Evolutionary conservation across 37 sponge, comb jelly and placozoan species (phyloP), one percentile per base, ranked within the genome.

Genomic region (Dysidea cf. avara): DNA sequence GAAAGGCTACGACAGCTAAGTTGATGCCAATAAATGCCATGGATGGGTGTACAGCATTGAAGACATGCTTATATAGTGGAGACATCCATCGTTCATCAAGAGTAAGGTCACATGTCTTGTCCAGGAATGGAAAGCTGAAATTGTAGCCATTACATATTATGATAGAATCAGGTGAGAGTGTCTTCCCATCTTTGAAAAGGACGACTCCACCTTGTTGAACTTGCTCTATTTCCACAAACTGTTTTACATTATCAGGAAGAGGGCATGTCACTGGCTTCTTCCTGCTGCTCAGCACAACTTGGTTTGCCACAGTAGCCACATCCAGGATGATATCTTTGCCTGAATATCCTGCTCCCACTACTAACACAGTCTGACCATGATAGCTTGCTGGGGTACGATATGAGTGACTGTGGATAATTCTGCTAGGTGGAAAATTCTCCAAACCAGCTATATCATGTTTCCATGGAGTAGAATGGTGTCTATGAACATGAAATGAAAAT

Each of bases 1-100:
- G 76, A 18, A 77, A 79, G 0, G 82, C 79, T 18, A 71, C 24
- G 18, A 78, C 54, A 0, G 28, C 16, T 18, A 31, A 52, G 55
- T 52, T 58, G 14, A 92, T 87, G 76, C n/a, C n/a, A n/a, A n/a
- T n/a, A n/a, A n/a, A n/a, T n/a, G n/a, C n/a, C n/a, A n/a, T n/a
- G n/a, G n/a, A n/a, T n/a, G n/a, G n/a, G n/a, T n/a, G n/a, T n/a
- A n/a, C n/a, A n/a, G n/a, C n/a, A n/a, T n/a, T n/a, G 59, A 92
- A 73, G 25, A 68, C 74, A 39, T 92, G 92, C 59, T 87, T 87
- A 71, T 87, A 92, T 26, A 83, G 81, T 0, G 79, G 89, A 32
- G 26, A n/a, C 18, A 92, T 64, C 28, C 89, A 28, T 34, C 61
- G 61, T 16, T 84, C 59, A 4, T 31, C 4, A 12, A 86, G 74